Evolutionary conservation across 2,888 invertebrate species (phyloP).

Genomic region (Amiota minor): DNA sequence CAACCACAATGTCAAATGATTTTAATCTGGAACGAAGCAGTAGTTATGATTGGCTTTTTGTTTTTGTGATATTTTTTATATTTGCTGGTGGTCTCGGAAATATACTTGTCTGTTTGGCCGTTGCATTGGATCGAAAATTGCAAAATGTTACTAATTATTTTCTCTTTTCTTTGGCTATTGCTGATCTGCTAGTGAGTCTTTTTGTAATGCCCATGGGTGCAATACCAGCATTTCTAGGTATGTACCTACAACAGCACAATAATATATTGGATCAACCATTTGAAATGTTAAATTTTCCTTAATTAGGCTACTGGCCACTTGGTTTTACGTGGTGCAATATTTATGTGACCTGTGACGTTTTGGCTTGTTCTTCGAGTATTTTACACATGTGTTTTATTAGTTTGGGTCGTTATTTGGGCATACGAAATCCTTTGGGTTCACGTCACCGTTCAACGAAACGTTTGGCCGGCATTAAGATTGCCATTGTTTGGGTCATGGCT

Average conservation of each 20-base stretch:
- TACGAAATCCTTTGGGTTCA: slow-evolving; percentile 90
- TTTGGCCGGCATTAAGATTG: slow-evolving; percentile 89
- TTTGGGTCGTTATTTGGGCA: slow-evolving; percentile 88
- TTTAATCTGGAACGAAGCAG: slow-evolving; percentile 33
- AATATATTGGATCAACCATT: not conserved
- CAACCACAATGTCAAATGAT: slow-evolving; percentile 34
- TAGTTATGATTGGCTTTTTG: slow-evolving; percentile 85
- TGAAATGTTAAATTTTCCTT: slow-evolving; percentile 3
- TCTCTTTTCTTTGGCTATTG: slow-evolving; percentile 91
- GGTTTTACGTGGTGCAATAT: slow-evolving; percentile 94
- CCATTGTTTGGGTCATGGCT: slow-evolving; percentile 92
- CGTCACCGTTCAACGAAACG: slow-evolving; percentile 88
- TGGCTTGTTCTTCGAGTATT: slow-evolving; percentile 95
- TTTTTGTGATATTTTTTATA: slow-evolving; percentile 89
- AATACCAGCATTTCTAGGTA: slow-evolving; percentile 93
- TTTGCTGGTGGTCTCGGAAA: slow-evolving; percentile 92
- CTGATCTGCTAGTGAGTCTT: slow-evolving; percentile 92
- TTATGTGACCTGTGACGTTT: slow-evolving; percentile 95
- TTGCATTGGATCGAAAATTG: slow-evolving; percentile 89
- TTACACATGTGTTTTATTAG: slow-evolving; percentile 96
- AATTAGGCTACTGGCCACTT: slow-evolving; percentile 92
- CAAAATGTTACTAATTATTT: slow-evolving; percentile 98
- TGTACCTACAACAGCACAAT: slow-evolving; percentile 73
- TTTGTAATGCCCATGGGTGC: slow-evolving; percentile 98
- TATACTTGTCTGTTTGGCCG: slow-evolving; percentile 93